Conservation (phyloP, 2,113 vertebrate genomes). For the Gnathonemus longibarbis region DNA sequence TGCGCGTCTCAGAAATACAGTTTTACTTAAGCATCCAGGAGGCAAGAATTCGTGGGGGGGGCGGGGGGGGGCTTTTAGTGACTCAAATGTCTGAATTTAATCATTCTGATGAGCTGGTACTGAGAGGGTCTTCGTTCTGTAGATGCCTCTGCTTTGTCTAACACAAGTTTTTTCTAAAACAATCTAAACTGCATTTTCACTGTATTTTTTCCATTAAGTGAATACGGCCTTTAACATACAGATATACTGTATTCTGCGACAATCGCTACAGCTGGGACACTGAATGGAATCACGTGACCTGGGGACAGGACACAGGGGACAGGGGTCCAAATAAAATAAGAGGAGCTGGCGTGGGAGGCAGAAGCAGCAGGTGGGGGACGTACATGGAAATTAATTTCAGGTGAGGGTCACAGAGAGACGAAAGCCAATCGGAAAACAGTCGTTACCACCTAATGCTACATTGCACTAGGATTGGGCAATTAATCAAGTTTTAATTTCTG, state of each 20-base stretch:
- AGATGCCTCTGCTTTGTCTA: neutral
- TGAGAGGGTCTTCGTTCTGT: neutral
- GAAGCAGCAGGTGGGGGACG: neutral
- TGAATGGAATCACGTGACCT: neutral
- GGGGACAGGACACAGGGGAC: neutral
- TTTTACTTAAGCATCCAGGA: neutral
- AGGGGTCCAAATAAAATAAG: neutral
- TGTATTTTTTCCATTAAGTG: neutral
- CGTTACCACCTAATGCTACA: neutral
- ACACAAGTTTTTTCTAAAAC: neutral
- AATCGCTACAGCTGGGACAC: neutral
- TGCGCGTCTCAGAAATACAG: neutral
- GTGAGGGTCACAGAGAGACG: neutral
- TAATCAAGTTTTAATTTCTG: neutral
- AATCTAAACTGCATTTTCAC: neutral
- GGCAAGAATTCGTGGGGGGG: neutral
- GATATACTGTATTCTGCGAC: neutral
- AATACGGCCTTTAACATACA: neutral
- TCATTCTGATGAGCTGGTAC: neutral
- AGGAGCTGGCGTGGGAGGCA: neutral
- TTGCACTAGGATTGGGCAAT: neutral
- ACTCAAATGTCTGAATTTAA: neutral
- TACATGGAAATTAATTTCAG: neutral
- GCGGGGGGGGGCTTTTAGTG: neutral
- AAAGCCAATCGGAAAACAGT: neutral